Percentiles rank a stretch among this genome's conserved stretches.
These are phyloP conservation scores for Apis cerana DNA, from an alignment of 1,140 invertebrate species.

Conservation along the genomic window DNA sequence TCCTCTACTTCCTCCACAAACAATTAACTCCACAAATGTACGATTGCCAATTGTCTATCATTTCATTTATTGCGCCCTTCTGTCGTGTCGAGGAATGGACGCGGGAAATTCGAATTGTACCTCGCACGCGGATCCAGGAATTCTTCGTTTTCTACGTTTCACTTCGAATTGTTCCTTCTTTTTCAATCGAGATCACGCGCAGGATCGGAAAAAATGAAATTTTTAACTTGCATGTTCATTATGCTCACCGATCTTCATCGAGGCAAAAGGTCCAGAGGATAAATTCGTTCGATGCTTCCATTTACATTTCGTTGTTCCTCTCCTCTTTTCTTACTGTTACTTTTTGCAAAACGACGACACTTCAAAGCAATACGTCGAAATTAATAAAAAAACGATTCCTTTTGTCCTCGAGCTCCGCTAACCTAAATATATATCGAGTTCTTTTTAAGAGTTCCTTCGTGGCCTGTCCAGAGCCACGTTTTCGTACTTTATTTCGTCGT, in stretches of 20 bases:
- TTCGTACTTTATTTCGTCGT: not conserved
- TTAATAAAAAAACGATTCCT: not conserved
- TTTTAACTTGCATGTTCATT: not conserved
- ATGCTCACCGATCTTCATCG: not conserved
- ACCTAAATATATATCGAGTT: constrained; percentile 16
- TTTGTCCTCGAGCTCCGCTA: constrained; percentile 2
- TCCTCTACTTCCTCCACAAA: too few species aligned
- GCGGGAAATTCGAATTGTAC: not conserved
- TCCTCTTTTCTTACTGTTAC: not conserved
- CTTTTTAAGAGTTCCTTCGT: not conserved
- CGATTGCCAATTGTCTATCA: not conserved
- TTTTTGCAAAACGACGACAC: not conserved
- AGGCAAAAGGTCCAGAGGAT: not conserved
- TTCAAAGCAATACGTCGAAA: constrained; percentile 1
- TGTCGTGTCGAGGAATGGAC: not conserved
- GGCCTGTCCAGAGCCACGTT: too few species aligned
- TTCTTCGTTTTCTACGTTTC: too few species aligned
- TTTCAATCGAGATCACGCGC: not conserved
- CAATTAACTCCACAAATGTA: not conserved
- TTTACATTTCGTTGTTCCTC: not conserved
- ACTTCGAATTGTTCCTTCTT: not conserved
- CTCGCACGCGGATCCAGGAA: not conserved
- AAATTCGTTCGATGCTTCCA: not conserved
- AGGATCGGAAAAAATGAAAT: not conserved
- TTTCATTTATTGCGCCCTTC: not conserved